These are phyloP conservation scores for Hyla sarda DNA, from an alignment of 2,113 vertebrate genomes.

Conservation along the genomic window DNA sequence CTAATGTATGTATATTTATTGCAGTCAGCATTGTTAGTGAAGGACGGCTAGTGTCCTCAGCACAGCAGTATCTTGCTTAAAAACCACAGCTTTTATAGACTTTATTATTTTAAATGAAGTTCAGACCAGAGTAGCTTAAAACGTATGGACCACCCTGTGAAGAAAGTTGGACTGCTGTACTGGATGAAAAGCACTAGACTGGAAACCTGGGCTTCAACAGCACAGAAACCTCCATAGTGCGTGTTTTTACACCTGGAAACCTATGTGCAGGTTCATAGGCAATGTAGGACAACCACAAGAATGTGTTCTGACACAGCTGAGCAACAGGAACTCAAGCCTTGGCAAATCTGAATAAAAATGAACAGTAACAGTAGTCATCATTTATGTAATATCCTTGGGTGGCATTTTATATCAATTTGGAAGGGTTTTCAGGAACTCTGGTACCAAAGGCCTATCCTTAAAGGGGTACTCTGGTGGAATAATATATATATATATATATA, in stretches of 20 bases:
- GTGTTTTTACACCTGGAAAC: constrained; percentile 42
- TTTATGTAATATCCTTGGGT: no score
- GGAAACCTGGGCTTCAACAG: constrained; percentile 2
- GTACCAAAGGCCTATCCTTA: no score
- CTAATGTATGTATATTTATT: constrained; percentile 7
- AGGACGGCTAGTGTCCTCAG: neutral
- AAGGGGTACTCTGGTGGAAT: no score
- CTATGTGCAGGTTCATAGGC: constrained; percentile 10
- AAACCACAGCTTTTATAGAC: constrained; percentile 14
- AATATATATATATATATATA: no score
- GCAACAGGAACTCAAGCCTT: neutral
- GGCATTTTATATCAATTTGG: no score
- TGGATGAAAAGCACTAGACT: constrained; percentile 6
- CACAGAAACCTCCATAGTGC: neutral
- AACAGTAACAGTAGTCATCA: neutral
- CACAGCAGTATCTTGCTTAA: constrained; percentile 22
- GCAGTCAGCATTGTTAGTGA: neutral
- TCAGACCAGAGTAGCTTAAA: neutral
- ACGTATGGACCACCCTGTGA: constrained; percentile 16
- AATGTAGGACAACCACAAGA: constrained; percentile 25
- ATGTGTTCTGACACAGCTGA: constrained; percentile 7
- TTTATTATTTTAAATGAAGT: constrained; percentile 22
- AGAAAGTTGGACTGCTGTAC: constrained; percentile 15
- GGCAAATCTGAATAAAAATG: neutral
- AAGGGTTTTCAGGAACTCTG: no score